Conservation (phyloP, 2,113 vertebrate genomes). For the Callipepla californica region DNA sequence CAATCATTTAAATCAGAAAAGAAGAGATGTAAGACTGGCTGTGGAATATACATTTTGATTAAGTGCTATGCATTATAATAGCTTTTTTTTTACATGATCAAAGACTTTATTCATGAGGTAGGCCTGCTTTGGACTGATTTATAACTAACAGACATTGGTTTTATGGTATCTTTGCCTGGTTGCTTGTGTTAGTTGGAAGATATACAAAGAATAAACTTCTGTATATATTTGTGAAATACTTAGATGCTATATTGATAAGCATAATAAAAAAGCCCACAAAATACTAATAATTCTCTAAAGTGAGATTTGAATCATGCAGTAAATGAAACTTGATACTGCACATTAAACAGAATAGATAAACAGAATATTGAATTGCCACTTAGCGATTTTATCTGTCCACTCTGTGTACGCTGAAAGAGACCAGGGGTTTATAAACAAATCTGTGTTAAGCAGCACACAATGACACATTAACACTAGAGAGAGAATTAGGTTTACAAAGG, state of each 20-base stretch:
- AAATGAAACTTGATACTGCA: background rate
- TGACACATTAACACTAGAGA: background rate
- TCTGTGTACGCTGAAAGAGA: background rate
- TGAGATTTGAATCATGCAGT: background rate
- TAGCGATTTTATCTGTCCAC: background rate
- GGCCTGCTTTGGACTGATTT: background rate
- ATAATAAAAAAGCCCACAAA: conserved; percentile 13
- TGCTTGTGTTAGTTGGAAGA: background rate
- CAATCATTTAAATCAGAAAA: background rate
- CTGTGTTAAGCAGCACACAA: background rate
- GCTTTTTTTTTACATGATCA: background rate
- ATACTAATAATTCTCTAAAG: conserved; percentile 11
- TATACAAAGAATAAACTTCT: background rate
- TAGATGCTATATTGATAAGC: conserved; percentile 5
- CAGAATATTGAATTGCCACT: background rate
- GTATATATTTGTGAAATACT: background rate
- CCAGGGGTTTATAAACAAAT: background rate
- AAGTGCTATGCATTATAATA: background rate
- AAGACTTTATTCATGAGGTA: background rate
- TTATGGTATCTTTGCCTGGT: background rate
- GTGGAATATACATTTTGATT: background rate
- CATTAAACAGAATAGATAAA: conserved; percentile 15
- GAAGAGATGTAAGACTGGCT: background rate
- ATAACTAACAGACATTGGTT: background rate
- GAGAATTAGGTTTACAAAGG: background rate